These are phyloP conservation scores for Dysidea cf. avara DNA, from an alignment of 37 sponge, comb jelly and placozoan genomes.

Conservation along the genomic window DNA sequence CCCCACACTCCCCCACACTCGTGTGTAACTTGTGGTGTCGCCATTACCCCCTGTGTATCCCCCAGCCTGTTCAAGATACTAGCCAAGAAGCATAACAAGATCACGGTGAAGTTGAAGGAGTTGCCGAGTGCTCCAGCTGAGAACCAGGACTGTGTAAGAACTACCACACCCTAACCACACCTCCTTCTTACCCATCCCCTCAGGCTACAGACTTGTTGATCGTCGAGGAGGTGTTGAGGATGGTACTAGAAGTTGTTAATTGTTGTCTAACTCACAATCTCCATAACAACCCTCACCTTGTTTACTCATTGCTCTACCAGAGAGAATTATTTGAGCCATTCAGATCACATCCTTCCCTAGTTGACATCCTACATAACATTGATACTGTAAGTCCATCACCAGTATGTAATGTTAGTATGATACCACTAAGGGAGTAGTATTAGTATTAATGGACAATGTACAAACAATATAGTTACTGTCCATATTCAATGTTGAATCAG, in stretches of 20 bases:
- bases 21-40: neutral
- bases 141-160: slow-evolving; percentile 15
- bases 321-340: slow-evolving; percentile 80
- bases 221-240: slow-evolving; percentile 89
- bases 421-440: too few species aligned
- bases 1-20: neutral
- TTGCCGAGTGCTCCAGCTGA: slow-evolving; percentile 7
- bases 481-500: too few species aligned
- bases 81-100: slow-evolving; percentile 81
- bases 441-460: too few species aligned
- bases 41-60: neutral
- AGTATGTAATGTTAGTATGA: too few species aligned
- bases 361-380: slow-evolving; percentile 85
- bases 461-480: too few species aligned
- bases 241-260: slow-evolving; percentile 93
- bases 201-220: slow-evolving; percentile 69
- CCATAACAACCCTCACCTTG: slow-evolving; percentile 82
- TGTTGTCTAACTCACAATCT: slow-evolving; percentile 79
- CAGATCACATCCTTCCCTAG: slow-evolving; percentile 75
- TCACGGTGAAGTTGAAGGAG: slow-evolving; percentile 31
- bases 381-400: slow-evolving; percentile 72
- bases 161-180: neutral
- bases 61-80: slow-evolving; percentile 72
- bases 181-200: neutral
- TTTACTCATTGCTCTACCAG: slow-evolving; percentile 92